Percentiles rank a stretch among this genome's conserved stretches.
These are phyloP conservation scores for Ivindomyrus marchei DNA, from an alignment of 2,113 vertebrate genomes.

Conservation along the genomic window DNA sequence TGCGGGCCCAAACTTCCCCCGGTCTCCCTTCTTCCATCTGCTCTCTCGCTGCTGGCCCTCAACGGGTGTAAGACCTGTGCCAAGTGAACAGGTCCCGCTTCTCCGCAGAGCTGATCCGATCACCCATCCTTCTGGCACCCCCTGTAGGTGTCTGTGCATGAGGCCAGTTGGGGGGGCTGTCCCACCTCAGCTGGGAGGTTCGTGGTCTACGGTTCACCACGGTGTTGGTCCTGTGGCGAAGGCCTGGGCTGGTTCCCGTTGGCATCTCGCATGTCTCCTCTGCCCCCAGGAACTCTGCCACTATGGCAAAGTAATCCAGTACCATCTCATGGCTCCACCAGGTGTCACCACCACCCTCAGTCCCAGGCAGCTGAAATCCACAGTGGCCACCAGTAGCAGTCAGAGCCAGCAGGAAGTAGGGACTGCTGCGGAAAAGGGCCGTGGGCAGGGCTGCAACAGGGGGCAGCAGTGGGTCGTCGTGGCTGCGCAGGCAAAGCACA, in stretches of 20 bases:
- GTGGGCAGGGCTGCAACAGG: slow-evolving; percentile 54
- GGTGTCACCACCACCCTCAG: slow-evolving; percentile 3
- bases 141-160: no score
- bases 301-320: slow-evolving; percentile 70
- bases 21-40: background rate
- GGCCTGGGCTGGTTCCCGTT: slow-evolving; percentile 25
- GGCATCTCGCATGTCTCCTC: slow-evolving; percentile 52
- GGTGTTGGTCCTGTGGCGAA: slow-evolving; percentile 40
- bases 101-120: slow-evolving; percentile 10
- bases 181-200: slow-evolving; percentile 40
- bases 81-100: slow-evolving; percentile 58
- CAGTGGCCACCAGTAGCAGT: slow-evolving; percentile 68
- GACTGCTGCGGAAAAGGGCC: slow-evolving; percentile 73
- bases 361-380: slow-evolving; percentile 53
- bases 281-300: slow-evolving; percentile 66
- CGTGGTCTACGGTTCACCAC: slow-evolving; percentile 41
- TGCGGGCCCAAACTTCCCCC: background rate
- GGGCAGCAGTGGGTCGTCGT: slow-evolving; percentile 71
- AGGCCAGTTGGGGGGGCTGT: background rate
- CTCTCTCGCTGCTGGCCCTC: background rate
- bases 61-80: slow-evolving; percentile 51
- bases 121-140: background rate
- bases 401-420: slow-evolving; percentile 74
- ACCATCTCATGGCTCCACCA: slow-evolving; percentile 72
- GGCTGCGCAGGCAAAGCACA: slow-evolving; percentile 72